Conservation (phyloP, 2,113 vertebrate genomes). For the Suncus etruscus region DNA sequence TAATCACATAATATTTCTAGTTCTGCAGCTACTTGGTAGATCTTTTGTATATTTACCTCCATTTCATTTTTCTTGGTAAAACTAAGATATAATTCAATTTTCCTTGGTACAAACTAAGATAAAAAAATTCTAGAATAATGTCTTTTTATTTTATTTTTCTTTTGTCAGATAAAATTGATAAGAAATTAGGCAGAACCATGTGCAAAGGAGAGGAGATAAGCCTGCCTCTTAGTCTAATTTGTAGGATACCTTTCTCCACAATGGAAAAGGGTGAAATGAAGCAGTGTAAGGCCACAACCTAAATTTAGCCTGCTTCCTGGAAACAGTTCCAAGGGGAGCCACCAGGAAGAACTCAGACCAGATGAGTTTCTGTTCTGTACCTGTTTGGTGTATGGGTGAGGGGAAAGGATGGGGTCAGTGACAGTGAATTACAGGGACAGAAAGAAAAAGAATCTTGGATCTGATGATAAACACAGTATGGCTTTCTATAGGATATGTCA, state of each 20-base stretch:
- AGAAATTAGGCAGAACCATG: neutral
- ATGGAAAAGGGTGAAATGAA: neutral
- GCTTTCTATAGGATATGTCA: neutral
- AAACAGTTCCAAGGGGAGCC: neutral
- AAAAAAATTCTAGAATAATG: too few species aligned
- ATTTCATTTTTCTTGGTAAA: neutral
- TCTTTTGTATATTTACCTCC: neutral
- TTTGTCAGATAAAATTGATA: neutral
- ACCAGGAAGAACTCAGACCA: rapidly evolving
- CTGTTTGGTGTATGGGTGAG: neutral
- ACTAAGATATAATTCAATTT: too few species aligned
- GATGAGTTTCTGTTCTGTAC: neutral
- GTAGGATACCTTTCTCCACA: neutral
- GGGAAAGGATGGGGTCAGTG: neutral
- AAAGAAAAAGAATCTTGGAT: neutral
- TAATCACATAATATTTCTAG: too few species aligned
- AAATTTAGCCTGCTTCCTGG: neutral
- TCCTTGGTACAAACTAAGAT: too few species aligned
- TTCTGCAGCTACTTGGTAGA: neutral
- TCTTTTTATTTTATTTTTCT: neutral
- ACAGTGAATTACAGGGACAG: neutral
- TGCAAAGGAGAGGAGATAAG: neutral
- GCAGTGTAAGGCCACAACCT: neutral
- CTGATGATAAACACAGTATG: neutral
- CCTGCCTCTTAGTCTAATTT: too few species aligned